Evolutionary conservation across 1,140 invertebrate species (phyloP), one percentile per base, ranked within the genome.

Genomic region (Amphibalanus amphitrite): DNA sequence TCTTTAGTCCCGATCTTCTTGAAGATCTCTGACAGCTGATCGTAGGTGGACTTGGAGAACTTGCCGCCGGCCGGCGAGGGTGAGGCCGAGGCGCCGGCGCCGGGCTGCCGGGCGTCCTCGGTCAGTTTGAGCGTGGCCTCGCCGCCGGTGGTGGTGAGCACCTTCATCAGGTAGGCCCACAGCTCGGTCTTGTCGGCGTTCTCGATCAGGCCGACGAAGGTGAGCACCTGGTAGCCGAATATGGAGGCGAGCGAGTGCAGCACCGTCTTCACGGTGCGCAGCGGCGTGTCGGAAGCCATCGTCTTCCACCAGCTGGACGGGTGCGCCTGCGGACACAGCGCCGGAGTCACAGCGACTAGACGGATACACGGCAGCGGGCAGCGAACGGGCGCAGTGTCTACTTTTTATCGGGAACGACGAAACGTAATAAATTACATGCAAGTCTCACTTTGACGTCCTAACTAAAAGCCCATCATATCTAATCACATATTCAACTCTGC

Each of bases 1-100:
- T 94, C 89, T 78, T 91, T 93, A 25, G 87, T 90, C 29, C 92
- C 92, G 75, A 97, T 95, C 76, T 95, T 89, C 78, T 91, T 91
- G 76, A 97, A 92, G 77, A 97, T 97, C 76, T 92, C 88, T 0
- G 90, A 89, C 70, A 97, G 81, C 75, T 90, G 86, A 72, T 93
- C 91, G 77, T 93, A 91, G 8, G 88, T 87, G 29, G 84, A 83
- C 75, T 90, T 86, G 0, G 89, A 87, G 65, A 91, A 76, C 64
- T 8, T 73, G 70, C 71, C 73, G 74, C 73, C 75, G 74, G 4
- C 73, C 71, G 30, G 71, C 72, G 47, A 72, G 72, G 59, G 65
- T 29, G 69, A 69, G 73, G n/a, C 73, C 74, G 47, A 64, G 17
- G 72, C 69, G 29, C 69, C 28, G 23, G 38, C 69, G 30, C 64